Conservation (phyloP, 2,797 vertebrate species). For the Gadopsis bispinosus region DNA sequence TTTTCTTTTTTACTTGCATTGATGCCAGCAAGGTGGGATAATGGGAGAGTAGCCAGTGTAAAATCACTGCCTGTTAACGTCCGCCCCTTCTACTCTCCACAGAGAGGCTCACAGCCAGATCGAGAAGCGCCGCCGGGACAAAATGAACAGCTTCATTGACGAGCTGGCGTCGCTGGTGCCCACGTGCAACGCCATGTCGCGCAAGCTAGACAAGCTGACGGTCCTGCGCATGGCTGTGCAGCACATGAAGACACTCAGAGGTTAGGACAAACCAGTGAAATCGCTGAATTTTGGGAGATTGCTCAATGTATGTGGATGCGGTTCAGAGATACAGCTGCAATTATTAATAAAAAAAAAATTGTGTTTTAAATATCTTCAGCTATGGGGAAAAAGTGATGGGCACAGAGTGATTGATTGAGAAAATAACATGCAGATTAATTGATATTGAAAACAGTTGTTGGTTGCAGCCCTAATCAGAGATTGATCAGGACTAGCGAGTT, state of each 20-base stretch:
- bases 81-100: constrained; percentile 16
- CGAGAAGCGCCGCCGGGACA: constrained; percentile 95
- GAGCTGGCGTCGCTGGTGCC: constrained; percentile 97
- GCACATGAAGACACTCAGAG: constrained; percentile 98
- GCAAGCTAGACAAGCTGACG: constrained; percentile 97
- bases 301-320: not conserved
- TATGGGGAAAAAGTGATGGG: not conserved
- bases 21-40: too few species aligned
- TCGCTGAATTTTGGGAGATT: too few species aligned
- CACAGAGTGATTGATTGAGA: not conserved
- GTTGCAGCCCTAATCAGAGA: not conserved
- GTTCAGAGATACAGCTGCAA: not conserved
- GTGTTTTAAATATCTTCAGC: not conserved
- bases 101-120: constrained; percentile 99
- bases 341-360: not conserved
- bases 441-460: not conserved
- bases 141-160: constrained; percentile 99
- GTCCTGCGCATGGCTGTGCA: constrained; percentile 99
- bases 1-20: constrained; percentile 7
- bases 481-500: not conserved
- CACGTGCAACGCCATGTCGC: constrained; percentile 98
- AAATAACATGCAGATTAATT: not conserved
- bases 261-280: constrained; percentile 76
- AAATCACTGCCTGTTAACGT: not conserved
- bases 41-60: not conserved